Percentiles rank a stretch among this genome's conserved stretches.
Evolutionary conservation across 1,140 invertebrate species (phyloP).

Genomic region (Calliphora vicina): DNA sequence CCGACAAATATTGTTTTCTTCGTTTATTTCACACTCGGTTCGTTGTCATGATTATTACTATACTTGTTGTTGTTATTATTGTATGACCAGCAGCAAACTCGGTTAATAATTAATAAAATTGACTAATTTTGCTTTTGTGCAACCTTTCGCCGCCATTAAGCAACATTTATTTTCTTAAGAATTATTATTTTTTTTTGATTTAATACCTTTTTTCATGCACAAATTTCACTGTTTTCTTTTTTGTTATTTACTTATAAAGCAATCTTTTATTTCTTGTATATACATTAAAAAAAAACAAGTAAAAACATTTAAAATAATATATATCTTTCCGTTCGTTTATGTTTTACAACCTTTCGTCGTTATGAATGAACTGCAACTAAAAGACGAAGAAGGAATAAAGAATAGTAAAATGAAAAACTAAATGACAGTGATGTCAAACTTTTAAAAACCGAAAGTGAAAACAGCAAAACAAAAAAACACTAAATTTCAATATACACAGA

Average conservation of each 20-base stretch:
- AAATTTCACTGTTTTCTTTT: neutral
- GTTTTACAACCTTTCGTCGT: neutral
- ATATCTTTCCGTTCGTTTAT: neutral
- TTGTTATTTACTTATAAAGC: neutral
- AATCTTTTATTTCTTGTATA: neutral
- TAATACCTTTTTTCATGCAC: neutral
- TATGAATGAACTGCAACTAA: constrained; percentile 10
- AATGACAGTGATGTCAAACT: neutral
- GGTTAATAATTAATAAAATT: neutral
- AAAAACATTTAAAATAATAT: neutral
- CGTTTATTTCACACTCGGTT: neutral
- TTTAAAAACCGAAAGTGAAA: too few species aligned
- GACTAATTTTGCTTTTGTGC: neutral
- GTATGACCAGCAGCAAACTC: neutral
- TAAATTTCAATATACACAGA: too few species aligned
- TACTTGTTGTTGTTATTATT: neutral
- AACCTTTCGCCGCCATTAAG: neutral
- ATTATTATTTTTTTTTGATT: neutral
- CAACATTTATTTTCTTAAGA: neutral
- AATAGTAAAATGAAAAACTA: neutral
- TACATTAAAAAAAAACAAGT: neutral
- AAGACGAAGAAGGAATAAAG: neutral
- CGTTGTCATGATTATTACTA: neutral
- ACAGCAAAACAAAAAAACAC: too few species aligned
- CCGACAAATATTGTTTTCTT: neutral